Percentiles rank a stretch among this genome's conserved stretches.
phyloP scores from a whole-genome alignment of 2,888 invertebrate genomes.

The Magallana nippona region DNA sequence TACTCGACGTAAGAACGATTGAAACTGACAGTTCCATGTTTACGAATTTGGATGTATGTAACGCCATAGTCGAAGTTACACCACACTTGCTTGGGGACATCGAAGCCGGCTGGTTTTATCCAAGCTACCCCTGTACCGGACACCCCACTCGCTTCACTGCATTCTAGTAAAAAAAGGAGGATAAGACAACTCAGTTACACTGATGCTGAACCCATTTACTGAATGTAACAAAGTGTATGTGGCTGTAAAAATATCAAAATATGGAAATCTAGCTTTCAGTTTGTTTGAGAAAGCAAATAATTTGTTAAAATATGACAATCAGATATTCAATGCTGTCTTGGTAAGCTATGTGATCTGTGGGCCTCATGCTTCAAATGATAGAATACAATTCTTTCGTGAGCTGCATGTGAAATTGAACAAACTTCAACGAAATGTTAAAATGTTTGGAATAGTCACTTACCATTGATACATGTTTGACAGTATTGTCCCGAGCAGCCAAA shows the following conservation, averaged over 20 bases:
- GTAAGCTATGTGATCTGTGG: too few relatives aligned
- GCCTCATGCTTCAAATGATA: too few relatives aligned
- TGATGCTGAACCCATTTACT: too few relatives aligned
- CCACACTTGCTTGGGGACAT: constrained; percentile 2
- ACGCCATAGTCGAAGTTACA: constrained; percentile 37
- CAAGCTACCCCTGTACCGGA: not conserved
- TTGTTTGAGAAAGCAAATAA: too few relatives aligned
- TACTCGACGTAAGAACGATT: constrained; percentile 38
- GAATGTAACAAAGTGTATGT: too few relatives aligned
- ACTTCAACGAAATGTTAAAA: too few relatives aligned
- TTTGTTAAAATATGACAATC: too few relatives aligned
- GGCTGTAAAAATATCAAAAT: too few relatives aligned
- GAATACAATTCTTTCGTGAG: too few relatives aligned
- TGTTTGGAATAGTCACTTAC: not conserved
- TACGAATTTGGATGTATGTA: constrained; percentile 35
- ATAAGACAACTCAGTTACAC: not conserved
- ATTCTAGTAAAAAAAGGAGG: constrained; percentile 18
- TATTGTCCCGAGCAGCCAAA: constrained; percentile 35
- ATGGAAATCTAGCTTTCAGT: too few relatives aligned
- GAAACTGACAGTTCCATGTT: constrained; percentile 36
- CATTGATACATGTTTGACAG: constrained; percentile 34
- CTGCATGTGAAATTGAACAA: too few relatives aligned
- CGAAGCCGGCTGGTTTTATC: constrained; percentile 29
- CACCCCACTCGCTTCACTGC: not conserved
- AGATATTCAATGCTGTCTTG: too few relatives aligned